A percentile compares a stretch with the other conserved stretches of the same genome.
phyloP scores from a whole-genome alignment of 2,888 invertebrate species.

The Parapristionchus giblindavisi region DNA sequence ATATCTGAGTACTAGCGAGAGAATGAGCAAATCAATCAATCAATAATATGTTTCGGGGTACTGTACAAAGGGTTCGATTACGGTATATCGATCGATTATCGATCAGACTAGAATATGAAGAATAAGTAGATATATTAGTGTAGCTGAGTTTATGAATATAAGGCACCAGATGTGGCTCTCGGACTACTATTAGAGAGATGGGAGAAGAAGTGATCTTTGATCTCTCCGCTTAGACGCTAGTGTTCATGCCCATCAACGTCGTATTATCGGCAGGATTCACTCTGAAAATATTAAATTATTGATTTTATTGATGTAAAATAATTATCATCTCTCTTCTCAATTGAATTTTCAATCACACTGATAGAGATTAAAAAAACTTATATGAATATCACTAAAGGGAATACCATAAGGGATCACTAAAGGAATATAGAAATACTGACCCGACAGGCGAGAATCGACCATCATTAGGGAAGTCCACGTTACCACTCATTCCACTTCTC shows the following conservation, averaged over 20 bases:
- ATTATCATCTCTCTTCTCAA: neutral
- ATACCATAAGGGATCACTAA: neutral
- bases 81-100: neutral
- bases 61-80: no score
- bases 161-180: slow-evolving; percentile 21
- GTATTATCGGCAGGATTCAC: neutral
- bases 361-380: no score
- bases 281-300: neutral
- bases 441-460: slow-evolving; percentile 34
- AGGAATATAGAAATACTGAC: no score
- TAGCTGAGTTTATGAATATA: slow-evolving; percentile 28
- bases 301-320: neutral
- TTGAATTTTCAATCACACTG: neutral
- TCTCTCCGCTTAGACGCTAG: slow-evolving; percentile 28
- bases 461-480: slow-evolving; percentile 17
- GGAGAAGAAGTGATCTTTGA: neutral
- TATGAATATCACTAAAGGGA: no score
- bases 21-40: no score
- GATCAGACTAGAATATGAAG: slow-evolving; percentile 27
- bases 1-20: no score
- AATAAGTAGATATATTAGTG: slow-evolving; percentile 12
- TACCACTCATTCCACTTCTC: neutral
- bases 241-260: slow-evolving; percentile 29
- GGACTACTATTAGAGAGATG: no score
- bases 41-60: no score